Conservation (phyloP, 1,140 invertebrate genomes). For the Leptopilina clavipes region DNA sequence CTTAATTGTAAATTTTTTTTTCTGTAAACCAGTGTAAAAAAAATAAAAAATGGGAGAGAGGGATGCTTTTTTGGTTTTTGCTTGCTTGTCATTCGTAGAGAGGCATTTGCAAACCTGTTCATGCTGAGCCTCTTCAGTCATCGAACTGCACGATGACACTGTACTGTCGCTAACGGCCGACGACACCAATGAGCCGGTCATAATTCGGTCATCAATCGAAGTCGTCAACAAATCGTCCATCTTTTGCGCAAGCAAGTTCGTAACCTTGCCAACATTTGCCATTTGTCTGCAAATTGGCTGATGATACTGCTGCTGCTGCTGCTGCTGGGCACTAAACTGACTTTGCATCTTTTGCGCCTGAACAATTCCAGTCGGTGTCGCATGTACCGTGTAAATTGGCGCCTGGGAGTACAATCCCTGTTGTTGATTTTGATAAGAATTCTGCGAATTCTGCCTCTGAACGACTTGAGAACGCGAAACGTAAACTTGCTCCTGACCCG, state of each 20-base stretch:
- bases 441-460: constrained; percentile 46
- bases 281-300: constrained; percentile 37
- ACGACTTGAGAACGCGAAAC: constrained; percentile 47
- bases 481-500: constrained; percentile 52
- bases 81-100: constrained; percentile 46
- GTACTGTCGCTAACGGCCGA: constrained; percentile 69
- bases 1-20: no score
- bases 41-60: not conserved
- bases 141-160: constrained; percentile 67
- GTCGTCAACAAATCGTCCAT: constrained; percentile 62
- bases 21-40: not conserved
- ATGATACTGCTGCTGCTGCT: not conserved
- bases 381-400: constrained; percentile 66
- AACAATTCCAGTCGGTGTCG: constrained; percentile 59
- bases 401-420: constrained; percentile 45
- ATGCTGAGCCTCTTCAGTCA: constrained; percentile 68
- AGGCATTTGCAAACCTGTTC: constrained; percentile 70
- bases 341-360: constrained; percentile 65
- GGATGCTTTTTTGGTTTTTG: not conserved
- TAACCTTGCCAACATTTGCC: constrained; percentile 60
- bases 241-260: constrained; percentile 56
- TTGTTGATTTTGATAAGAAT: constrained; percentile 51
- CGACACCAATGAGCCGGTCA: constrained; percentile 67
- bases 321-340: not conserved
- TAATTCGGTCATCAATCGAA: constrained; percentile 63